These are phyloP conservation scores for Chelidonichthys spinosus DNA, from an alignment of 2,797 vertebrate genomes.

Conservation along the genomic window DNA sequence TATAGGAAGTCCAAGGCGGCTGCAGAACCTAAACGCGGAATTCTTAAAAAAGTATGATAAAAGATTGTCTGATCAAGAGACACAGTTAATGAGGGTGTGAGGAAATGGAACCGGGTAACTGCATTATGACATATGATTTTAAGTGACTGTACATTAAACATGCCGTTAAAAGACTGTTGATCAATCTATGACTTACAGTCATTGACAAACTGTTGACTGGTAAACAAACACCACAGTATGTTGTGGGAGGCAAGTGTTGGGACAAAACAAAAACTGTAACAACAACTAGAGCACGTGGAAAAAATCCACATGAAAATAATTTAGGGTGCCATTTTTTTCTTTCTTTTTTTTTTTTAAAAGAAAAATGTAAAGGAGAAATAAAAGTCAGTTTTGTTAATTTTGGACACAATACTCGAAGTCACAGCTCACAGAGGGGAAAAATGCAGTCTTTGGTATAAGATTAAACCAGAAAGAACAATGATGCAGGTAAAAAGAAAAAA, in stretches of 20 bases:
- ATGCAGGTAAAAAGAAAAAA: slow-evolving; percentile 73
- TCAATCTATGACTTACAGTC: slow-evolving; percentile 29
- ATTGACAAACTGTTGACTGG: slow-evolving; percentile 34
- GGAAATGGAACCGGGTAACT: slow-evolving; percentile 26
- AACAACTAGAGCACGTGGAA: slow-evolving; percentile 60
- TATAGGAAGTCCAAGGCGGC: slow-evolving; percentile 79
- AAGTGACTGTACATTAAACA: slow-evolving; percentile 60
- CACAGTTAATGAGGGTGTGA: slow-evolving; percentile 44
- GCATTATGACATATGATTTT: slow-evolving; percentile 11
- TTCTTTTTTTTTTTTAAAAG: neutral
- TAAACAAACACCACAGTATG: slow-evolving; percentile 34
- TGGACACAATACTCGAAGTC: slow-evolving; percentile 66
- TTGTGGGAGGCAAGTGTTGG: slow-evolving; percentile 25
- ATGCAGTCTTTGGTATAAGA: slow-evolving; percentile 91
- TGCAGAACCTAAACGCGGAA: slow-evolving; percentile 76
- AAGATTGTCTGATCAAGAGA: slow-evolving; percentile 80
- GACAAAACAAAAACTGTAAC: slow-evolving; percentile 39
- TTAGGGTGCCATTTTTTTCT: slow-evolving; percentile 45
- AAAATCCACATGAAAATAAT: slow-evolving; percentile 57
- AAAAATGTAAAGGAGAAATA: slow-evolving; percentile 10
- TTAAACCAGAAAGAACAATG: slow-evolving; percentile 75
- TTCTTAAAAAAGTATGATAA: slow-evolving; percentile 53
- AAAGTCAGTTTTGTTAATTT: slow-evolving; percentile 52
- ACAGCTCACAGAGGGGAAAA: slow-evolving; percentile 66
- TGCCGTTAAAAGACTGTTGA: slow-evolving; percentile 41